Percentiles rank a stretch among this genome's conserved stretches.
phyloP scores from a whole-genome alignment of 1,140 invertebrate species.

The Papilio xuthus region DNA sequence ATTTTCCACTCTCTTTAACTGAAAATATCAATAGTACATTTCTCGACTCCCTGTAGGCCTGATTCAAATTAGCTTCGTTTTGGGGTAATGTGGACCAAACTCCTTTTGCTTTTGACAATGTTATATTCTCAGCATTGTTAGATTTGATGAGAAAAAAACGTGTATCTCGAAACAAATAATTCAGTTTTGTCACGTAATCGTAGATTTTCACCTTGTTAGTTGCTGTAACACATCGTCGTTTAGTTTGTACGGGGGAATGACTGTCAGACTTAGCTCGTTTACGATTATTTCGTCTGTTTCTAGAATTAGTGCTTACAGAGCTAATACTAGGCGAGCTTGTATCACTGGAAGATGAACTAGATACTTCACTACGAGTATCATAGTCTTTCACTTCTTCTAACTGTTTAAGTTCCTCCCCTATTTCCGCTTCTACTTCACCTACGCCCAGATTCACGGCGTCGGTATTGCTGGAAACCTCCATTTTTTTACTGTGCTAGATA shows the following conservation, averaged over 20 bases:
- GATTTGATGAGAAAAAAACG: conserved; percentile 99
- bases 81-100: conserved; percentile 99
- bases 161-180: conserved; percentile 97
- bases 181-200: conserved; percentile 94
- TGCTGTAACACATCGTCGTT: conserved; percentile 78
- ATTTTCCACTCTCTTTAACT: conserved; percentile 98
- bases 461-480: conserved; percentile 80
- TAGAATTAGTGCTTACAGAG: conserved; percentile 84
- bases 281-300: conserved; percentile 78
- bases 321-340: conserved; percentile 88
- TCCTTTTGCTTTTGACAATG: conserved; percentile 95
- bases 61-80: conserved; percentile 98
- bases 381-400: conserved; percentile 84
- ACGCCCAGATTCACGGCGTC: conserved; percentile 87
- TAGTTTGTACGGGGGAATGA: conserved; percentile 78
- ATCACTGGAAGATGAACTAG: conserved; percentile 85
- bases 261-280: conserved; percentile 81
- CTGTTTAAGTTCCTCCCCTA: conserved; percentile 86
- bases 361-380: conserved; percentile 91
- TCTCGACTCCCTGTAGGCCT: conserved; percentile 94
- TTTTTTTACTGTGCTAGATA: conserved; percentile 56
- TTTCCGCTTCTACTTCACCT: conserved; percentile 87
- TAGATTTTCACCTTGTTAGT: conserved; percentile 85
- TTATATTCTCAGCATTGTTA: conserved; percentile 98
- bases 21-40: conserved; percentile 98